These are phyloP conservation scores for Coenobita brevimanus DNA, from an alignment of 1,140 invertebrate species.

Conservation along the genomic window DNA sequence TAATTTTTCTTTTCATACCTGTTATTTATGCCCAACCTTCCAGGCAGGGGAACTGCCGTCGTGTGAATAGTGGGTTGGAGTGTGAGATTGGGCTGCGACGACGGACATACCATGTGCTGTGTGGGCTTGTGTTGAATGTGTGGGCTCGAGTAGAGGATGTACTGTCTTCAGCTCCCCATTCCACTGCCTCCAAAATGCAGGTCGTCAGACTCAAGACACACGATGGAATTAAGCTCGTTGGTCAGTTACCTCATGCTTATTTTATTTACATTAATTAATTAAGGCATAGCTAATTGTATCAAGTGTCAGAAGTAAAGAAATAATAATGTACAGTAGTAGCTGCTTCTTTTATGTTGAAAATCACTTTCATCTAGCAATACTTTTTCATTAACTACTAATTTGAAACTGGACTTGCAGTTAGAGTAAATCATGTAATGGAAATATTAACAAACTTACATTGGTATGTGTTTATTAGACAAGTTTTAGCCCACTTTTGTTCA, in stretches of 20 bases:
- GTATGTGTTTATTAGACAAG: no score
- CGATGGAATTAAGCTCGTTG: slow-evolving; percentile 91
- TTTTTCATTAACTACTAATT: no score
- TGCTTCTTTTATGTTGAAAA: no score
- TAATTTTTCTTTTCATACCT: no score
- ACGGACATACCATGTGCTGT: slow-evolving; percentile 93
- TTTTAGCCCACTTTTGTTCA: neutral
- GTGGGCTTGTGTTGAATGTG: slow-evolving; percentile 80
- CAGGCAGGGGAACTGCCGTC: slow-evolving; percentile 90
- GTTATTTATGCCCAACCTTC: slow-evolving; percentile 54
- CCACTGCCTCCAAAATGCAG: slow-evolving; percentile 90
- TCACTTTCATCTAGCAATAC: no score
- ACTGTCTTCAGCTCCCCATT: slow-evolving; percentile 73
- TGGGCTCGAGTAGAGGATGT: slow-evolving; percentile 78
- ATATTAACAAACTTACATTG: no score
- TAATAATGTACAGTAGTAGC: no score
- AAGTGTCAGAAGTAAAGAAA: no score
- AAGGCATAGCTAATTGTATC: no score
- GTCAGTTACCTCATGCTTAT: slow-evolving; percentile 73
- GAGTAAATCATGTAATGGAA: no score
- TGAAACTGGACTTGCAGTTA: no score
- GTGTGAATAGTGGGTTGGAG: slow-evolving; percentile 82
- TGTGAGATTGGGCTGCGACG: slow-evolving; percentile 95
- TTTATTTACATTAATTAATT: no score
- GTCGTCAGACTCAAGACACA: slow-evolving; percentile 93